Conservation (phyloP, 2,113 vertebrate species). For the Toxotes chatareus region DNA sequence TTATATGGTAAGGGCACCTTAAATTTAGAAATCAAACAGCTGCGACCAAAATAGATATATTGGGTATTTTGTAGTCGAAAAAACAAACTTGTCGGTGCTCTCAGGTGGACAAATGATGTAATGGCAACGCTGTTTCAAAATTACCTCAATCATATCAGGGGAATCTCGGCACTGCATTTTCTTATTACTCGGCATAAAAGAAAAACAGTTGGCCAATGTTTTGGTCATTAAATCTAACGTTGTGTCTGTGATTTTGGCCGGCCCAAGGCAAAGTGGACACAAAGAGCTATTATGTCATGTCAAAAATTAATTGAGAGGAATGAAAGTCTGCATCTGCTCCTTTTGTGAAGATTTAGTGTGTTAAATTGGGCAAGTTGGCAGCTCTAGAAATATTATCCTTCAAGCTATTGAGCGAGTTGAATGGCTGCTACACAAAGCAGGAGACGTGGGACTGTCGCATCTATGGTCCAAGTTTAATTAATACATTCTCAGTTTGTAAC, state of each 20-base stretch:
- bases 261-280: conserved; percentile 17
- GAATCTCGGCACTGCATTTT: not conserved
- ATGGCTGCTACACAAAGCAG: conserved; percentile 28
- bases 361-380: conserved; percentile 44
- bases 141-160: not conserved
- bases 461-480: conserved; percentile 6
- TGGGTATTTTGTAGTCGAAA: not conserved
- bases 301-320: conserved; percentile 38
- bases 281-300: conserved; percentile 42
- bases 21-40: not conserved
- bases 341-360: conserved; percentile 45
- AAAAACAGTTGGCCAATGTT: not conserved
- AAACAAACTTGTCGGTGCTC: not conserved
- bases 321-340: conserved; percentile 18
- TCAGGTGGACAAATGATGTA: not conserved
- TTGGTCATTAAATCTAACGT: conserved; percentile 6
- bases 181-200: not conserved
- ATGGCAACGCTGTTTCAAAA: conserved; percentile 9
- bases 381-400: conserved; percentile 19
- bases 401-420: conserved; percentile 17
- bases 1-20: no score
- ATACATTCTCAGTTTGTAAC: conserved; percentile 42
- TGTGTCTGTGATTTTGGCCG: not conserved
- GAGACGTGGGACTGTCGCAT: not conserved
- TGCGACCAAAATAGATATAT: not conserved